These are phyloP conservation scores for Caenorhabditis sp. DNA, from an alignment of 2,888 invertebrate genomes.

Conservation along the genomic window DNA sequence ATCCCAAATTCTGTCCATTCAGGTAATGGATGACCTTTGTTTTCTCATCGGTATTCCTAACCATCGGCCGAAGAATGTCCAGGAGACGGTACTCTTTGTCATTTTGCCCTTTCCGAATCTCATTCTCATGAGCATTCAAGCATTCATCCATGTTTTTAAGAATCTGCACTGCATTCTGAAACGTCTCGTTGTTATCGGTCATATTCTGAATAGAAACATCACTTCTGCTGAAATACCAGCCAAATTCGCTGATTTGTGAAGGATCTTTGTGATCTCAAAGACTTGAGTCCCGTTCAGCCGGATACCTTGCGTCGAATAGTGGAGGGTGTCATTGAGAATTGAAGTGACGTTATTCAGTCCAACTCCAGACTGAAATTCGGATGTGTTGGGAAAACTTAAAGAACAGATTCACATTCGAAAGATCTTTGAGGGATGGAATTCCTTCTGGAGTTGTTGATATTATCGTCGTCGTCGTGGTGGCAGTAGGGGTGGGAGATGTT, in stretches of 20 bases:
- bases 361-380: constrained; percentile 1
- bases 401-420: constrained; percentile 2
- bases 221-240: constrained; percentile 25
- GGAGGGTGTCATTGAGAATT: constrained; percentile 39
- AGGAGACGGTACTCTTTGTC: constrained; percentile 11
- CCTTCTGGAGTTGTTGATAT: background rate
- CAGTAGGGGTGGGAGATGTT: background rate
- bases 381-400: background rate
- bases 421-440: constrained; percentile 4
- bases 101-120: constrained; percentile 12
- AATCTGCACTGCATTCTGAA: constrained; percentile 45
- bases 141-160: constrained; percentile 41
- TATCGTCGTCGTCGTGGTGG: background rate
- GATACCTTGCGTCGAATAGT: constrained; percentile 19
- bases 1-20: constrained; percentile 50
- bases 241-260: constrained; percentile 41
- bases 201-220: background rate
- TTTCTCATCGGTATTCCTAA: constrained; percentile 40
- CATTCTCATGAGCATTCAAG: constrained; percentile 26
- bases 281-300: constrained; percentile 44
- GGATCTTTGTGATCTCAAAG: constrained; percentile 36
- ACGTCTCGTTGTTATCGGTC: background rate
- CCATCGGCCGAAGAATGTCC: constrained; percentile 30
- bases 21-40: constrained; percentile 26
- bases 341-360: constrained; percentile 34